phyloP scores from a whole-genome alignment of 2,797 vertebrate species.

The Diplodus sargus region DNA sequence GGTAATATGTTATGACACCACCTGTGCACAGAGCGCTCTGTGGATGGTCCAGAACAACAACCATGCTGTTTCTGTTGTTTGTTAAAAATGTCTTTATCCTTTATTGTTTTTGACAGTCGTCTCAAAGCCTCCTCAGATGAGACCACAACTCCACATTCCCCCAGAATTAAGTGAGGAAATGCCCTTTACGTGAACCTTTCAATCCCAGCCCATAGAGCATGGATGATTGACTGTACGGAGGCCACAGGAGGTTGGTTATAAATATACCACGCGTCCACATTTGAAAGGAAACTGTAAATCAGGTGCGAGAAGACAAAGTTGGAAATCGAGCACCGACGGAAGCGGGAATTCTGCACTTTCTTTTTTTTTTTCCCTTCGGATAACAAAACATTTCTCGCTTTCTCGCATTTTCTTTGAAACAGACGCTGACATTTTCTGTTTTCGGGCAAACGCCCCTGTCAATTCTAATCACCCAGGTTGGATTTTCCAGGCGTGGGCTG shows the following conservation, averaged over 20 bases:
- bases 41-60: background rate
- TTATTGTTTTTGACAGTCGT: background rate
- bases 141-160: background rate
- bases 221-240: slow-evolving; percentile 31
- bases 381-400: slow-evolving; percentile 36
- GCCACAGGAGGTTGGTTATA: slow-evolving; percentile 28
- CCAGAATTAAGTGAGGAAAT: slow-evolving; percentile 5
- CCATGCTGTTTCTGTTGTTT: background rate
- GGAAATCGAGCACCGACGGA: slow-evolving; percentile 5
- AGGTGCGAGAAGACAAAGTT: slow-evolving; percentile 27
- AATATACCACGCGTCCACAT: slow-evolving; percentile 31
- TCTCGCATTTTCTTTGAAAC: slow-evolving; percentile 59
- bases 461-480: slow-evolving; percentile 77
- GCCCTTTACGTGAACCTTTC: slow-evolving; percentile 33
- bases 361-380: slow-evolving; percentile 23
- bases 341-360: slow-evolving; percentile 11
- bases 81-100: background rate
- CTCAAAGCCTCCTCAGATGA: background rate
- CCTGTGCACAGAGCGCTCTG: too few relatives aligned
- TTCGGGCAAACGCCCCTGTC: slow-evolving; percentile 67
- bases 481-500: slow-evolving; percentile 66
- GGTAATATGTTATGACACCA: background rate
- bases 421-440: slow-evolving; percentile 59
- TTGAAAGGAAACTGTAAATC: slow-evolving; percentile 54
- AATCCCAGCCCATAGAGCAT: slow-evolving; percentile 14